Base-by-base conservation (phyloP, 1,140 invertebrate species). In the Coptotermes formosanus region DNA sequence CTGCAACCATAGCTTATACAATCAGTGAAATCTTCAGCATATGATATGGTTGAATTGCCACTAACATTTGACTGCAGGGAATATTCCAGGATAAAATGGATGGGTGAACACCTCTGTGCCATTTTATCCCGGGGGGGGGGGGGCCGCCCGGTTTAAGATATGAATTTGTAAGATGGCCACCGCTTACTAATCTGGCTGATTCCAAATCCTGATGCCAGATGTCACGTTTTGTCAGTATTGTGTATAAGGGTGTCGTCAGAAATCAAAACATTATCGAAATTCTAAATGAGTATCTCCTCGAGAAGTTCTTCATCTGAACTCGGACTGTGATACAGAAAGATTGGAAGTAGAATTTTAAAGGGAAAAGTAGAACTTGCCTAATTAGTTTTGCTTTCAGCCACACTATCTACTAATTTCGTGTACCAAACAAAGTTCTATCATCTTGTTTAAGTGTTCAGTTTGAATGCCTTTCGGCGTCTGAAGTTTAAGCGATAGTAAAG, bases 181-280 rank as follows among this genome's bases (percentile, higher is more conserved):
- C 25, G 59, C 59, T 64, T 30, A 30, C 64, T 30, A 75, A 75
- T 30, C 64, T 30, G 1, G 64, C 64, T 30, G 25, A 6, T 55
- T 55, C 52, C 6, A 55, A 55, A 0, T 55, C 19, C 25, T 25
- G 64, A 30, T 75, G 14, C 64, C 9, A 16, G n/a, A 30, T 30
- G 64, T 75, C 64, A 75, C 64, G 64, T 30, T 75, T n/a, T 75
- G 64, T 75, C 64, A 75, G 9, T 75, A 75, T n/a, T 75, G 25
- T 75, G n/a, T 75, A 30, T 75, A 14, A 30, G 64, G 64, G n/a
- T 75, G n/a, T 75, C 64, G 64, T 75, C n/a, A 11, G 64, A 12
- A 75, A 30, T 75, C n/a, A 75, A 75, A 75, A 30, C 14, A 7
- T 75, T n/a, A 75, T 75, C 64, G 64, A 30, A 75, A 75, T 11